Evolutionary conservation across 2,797 vertebrate species (phyloP), one percentile per base, ranked within the genome.

Genomic region (Psittacula derbiana): DNA sequence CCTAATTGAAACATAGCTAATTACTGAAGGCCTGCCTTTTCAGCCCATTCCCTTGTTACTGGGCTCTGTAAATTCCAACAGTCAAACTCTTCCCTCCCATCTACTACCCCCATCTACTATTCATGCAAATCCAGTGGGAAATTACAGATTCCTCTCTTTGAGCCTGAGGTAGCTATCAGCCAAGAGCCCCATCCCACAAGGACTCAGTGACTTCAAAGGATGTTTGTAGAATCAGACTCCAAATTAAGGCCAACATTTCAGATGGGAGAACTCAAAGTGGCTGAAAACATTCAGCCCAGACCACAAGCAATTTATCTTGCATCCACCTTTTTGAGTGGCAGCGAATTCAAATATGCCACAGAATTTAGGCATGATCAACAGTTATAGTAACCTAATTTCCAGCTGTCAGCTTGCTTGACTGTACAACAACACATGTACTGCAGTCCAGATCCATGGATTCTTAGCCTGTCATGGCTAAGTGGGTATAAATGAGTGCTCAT

Each of bases 1-100:
- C 27, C 73, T 95, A 90, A 95, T 69, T 95, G 93, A 95, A 92
- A 95, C 40, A 58, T 61, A 81, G 79, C 86, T 97, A 96, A 96
- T 96, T 96, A 94, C 10, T 61, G 49, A 91, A 92, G 49, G 81
- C n/a, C 58, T 92, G 85, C 33, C 80, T 91, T 79, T 90, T 71
- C 30, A 91, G 65, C 46, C 88, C 27, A 23, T 88, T 95, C 84
- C 70, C 85, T 92, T 86, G 53, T 84, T 69, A 83, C 76, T 72
- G 50, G 62, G 46, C 58, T 91, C 79, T 65, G 47, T 57, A 93
- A 91, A 83, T 65, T 65, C 75, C 55, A 90, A 90, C 72, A 90
- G 87, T 61, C 64, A 79, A 90, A 89, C n/a, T 69, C 58, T 36
- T 57, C 60, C 38, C 31, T 33, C n/a, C n/a, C 36, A 36, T 36